These are phyloP conservation scores for Zapornia atra DNA, from an alignment of 2,113 vertebrate species.

Conservation along the genomic window DNA sequence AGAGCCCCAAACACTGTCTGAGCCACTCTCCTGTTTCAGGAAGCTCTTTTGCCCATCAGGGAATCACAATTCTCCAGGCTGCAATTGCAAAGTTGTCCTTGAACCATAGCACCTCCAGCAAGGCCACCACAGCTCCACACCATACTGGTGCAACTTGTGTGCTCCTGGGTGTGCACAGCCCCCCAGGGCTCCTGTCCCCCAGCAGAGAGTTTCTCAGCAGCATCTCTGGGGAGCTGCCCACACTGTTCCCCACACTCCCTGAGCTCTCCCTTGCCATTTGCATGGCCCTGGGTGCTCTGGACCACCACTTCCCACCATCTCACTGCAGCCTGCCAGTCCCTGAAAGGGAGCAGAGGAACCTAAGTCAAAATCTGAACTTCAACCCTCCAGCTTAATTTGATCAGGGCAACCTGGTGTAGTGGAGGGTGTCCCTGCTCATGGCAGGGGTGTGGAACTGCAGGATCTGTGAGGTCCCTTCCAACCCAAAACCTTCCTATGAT, in stretches of 20 bases:
- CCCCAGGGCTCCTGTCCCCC: not conserved
- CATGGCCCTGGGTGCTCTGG: not conserved
- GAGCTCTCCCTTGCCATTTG: no score
- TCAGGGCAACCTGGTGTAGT: no score
- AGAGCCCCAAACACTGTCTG: not conserved
- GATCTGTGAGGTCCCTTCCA: no score
- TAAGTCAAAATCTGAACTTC: no score
- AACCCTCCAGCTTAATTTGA: not conserved
- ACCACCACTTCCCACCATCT: not conserved
- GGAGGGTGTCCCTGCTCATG: no score
- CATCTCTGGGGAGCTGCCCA: not conserved
- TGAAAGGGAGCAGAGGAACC: no score
- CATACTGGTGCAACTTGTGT: rapidly evolving
- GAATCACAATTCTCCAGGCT: not conserved
- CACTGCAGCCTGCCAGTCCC: no score
- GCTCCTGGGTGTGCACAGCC: rapidly evolving
- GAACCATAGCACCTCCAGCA: not conserved
- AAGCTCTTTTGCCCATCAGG: not conserved
- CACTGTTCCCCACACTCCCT: not conserved
- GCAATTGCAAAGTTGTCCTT: not conserved
- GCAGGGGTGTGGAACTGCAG: no score
- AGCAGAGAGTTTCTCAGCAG: not conserved
- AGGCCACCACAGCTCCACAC: not conserved
- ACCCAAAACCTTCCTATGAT: no score
- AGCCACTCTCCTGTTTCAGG: not conserved